Conservation (phyloP, 2,797 vertebrate species). For the Mus caroli region DNA sequence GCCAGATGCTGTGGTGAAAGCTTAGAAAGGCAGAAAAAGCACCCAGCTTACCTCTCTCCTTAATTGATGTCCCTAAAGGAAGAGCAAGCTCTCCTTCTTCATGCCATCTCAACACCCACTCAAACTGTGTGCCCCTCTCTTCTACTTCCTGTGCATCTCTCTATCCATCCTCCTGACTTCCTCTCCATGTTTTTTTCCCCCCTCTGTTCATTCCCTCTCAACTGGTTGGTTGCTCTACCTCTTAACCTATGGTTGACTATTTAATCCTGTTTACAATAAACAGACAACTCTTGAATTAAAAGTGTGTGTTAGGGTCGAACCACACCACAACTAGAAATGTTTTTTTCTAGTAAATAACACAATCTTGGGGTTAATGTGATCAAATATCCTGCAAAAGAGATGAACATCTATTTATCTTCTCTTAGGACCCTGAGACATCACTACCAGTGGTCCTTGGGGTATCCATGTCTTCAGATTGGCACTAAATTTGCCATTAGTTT, state of each 20-base stretch:
- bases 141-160: neutral
- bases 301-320: neutral
- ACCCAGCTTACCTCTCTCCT: neutral
- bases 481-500: neutral
- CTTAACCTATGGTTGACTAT: neutral
- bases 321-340: neutral
- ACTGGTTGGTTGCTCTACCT: neutral
- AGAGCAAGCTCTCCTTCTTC: neutral
- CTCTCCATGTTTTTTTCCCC: neutral
- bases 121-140: neutral
- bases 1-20: neutral
- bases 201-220: neutral
- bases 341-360: neutral
- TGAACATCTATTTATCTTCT: neutral
- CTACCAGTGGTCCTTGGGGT: neutral
- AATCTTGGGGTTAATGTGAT: neutral
- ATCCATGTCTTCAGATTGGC: neutral
- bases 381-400: neutral
- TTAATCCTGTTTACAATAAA: neutral
- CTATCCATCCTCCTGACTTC: neutral
- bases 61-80: neutral
- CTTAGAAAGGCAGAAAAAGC: neutral
- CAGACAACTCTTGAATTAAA: neutral
- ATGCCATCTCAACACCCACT: neutral
- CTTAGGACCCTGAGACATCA: neutral